Conservation (phyloP, 2,888 invertebrate species). For the Drosophila lacicola region DNA sequence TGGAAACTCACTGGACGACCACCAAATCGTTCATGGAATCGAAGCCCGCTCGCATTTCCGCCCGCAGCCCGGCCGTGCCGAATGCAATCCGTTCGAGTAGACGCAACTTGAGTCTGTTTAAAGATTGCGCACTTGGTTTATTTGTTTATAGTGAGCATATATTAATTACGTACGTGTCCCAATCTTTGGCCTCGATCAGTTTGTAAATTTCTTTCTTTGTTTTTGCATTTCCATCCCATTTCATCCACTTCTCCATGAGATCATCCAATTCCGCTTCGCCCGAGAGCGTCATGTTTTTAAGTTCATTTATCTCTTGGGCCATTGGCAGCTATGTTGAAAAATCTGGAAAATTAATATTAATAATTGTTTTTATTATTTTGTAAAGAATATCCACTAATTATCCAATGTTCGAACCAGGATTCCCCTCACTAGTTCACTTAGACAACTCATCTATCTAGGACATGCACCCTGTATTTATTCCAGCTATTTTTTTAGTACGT, state of each 20-base stretch:
- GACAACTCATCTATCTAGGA: too few species aligned
- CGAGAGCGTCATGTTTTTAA: conserved; percentile 45
- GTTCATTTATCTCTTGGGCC: conserved; percentile 26
- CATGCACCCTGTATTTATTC: too few species aligned
- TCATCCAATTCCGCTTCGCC: conserved; percentile 86
- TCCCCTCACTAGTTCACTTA: too few species aligned
- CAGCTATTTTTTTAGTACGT: too few species aligned
- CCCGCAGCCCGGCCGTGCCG: conserved; percentile 97
- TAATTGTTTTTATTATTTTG: too few species aligned
- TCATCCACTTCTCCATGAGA: conserved; percentile 90
- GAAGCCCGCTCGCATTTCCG: conserved; percentile 96
- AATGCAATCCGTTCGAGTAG: conserved; percentile 91
- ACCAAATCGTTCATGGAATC: conserved; percentile 98
- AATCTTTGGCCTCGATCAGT: conserved; percentile 87
- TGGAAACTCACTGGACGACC: conserved; percentile 89
- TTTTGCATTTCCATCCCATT: conserved; percentile 90
- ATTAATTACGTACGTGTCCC: conserved; percentile 75
- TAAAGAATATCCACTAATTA: too few species aligned
- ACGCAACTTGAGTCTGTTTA: conserved; percentile 86
- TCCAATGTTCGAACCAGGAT: too few species aligned
- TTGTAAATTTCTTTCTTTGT: conserved; percentile 88
- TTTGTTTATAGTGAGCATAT: not conserved
- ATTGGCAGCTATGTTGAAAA: conserved; percentile 12
- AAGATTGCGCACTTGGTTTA: not conserved
- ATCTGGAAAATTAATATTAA: conserved; percentile 13